A percentile compares a stretch with the other conserved stretches of the same genome.
These are phyloP conservation scores for Nyctibius bracteatus DNA, from an alignment of 2,113 vertebrate species.

Conservation along the genomic window DNA sequence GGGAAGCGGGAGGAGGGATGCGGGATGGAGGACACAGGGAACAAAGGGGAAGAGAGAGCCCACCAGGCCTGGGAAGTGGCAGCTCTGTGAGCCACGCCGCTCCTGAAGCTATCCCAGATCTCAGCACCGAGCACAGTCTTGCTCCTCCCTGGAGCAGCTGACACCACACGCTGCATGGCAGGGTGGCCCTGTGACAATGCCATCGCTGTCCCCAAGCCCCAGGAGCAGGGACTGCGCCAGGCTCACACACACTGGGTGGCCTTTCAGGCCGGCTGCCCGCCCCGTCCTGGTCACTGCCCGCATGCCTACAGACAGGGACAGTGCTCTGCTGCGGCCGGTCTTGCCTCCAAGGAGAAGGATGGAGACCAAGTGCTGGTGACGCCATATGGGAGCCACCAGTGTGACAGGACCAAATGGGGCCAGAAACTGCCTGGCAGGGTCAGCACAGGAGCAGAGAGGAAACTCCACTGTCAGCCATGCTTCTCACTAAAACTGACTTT, in stretches of 20 bases:
- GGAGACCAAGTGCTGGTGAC: background rate
- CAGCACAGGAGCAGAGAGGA: background rate
- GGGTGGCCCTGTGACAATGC: conserved; percentile 1
- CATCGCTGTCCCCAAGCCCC: background rate
- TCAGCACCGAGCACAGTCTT: background rate
- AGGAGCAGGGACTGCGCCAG: background rate
- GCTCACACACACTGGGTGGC: background rate
- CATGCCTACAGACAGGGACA: background rate
- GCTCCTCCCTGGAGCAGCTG: background rate
- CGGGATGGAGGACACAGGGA: background rate
- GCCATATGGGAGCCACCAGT: background rate
- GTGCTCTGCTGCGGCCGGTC: background rate
- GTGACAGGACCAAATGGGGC: background rate
- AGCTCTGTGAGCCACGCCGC: background rate
- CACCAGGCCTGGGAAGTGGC: background rate
- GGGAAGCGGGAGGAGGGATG: background rate
- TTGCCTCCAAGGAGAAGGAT: background rate
- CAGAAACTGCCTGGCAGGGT: background rate
- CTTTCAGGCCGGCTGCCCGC: background rate
- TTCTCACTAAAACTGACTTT: background rate
- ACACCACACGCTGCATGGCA: background rate
- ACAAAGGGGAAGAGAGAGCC: background rate
- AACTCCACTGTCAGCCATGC: background rate
- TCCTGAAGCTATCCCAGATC: background rate
- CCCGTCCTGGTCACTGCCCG: background rate